These are phyloP conservation scores for Agrenia bidenticulata DNA, from an alignment of 2,888 invertebrate species.

Conservation along the genomic window DNA sequence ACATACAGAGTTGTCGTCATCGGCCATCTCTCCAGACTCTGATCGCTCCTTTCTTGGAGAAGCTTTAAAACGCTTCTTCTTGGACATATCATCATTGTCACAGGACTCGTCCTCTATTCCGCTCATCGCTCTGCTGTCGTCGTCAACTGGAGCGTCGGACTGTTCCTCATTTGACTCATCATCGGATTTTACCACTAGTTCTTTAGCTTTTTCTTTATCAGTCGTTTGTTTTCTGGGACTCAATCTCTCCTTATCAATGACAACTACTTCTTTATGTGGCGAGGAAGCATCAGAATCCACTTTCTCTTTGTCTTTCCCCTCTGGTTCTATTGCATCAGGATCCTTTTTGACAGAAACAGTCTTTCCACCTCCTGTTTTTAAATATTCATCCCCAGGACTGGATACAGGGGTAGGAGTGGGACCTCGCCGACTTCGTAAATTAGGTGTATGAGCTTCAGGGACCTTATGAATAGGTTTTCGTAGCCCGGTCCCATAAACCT, in stretches of 20 bases:
- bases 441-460: conserved; percentile 11
- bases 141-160: too few species aligned
- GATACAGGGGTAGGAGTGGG: neutral
- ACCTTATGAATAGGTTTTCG: neutral
- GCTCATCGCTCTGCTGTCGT: too few species aligned
- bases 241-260: too few species aligned
- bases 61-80: neutral
- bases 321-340: neutral
- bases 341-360: neutral
- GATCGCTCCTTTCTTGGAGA: conserved; percentile 12
- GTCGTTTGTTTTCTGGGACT: too few species aligned
- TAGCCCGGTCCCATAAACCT: neutral
- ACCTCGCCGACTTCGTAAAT: conserved; percentile 16
- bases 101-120: conserved; percentile 13
- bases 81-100: conserved; percentile 11
- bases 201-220: too few species aligned
- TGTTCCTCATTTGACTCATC: too few species aligned
- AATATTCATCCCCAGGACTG: neutral
- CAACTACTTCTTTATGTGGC: too few species aligned
- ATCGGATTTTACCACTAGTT: too few species aligned
- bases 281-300: too few species aligned
- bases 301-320: neutral
- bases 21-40: conserved; percentile 26
- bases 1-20: conserved; percentile 25
- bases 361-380: neutral